phyloP scores from a whole-genome alignment of 2,888 invertebrate species.

The Ecdyonurus torrentis region DNA sequence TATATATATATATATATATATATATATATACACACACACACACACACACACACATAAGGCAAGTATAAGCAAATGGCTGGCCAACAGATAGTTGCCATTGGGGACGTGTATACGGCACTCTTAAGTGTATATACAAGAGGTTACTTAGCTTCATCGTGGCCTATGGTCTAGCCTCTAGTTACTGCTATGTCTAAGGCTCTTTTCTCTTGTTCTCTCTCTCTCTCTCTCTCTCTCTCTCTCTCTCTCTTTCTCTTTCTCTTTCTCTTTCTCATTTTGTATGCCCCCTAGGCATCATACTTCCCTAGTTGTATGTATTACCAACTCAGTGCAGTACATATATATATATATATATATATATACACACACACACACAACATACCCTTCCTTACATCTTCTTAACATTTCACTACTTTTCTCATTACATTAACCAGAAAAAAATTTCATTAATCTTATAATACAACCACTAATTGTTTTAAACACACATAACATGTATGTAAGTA shows the following conservation, averaged over 20 bases:
- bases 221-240: neutral
- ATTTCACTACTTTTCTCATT: neutral
- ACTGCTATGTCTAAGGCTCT: too few species aligned
- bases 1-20: neutral
- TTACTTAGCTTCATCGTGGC: neutral
- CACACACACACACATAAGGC: too few species aligned
- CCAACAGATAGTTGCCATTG: neutral
- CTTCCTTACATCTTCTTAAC: neutral
- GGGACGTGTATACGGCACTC: neutral
- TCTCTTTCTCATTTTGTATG: neutral
- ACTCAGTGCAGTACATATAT: too few species aligned
- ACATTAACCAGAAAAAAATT: neutral
- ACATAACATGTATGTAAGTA: too few species aligned
- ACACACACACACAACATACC: too few species aligned
- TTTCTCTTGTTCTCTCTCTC: neutral
- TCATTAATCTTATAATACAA: neutral
- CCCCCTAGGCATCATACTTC: neutral
- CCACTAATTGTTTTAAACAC: neutral
- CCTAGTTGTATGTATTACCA: neutral
- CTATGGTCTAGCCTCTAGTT: neutral
- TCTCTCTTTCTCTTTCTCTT: neutral
- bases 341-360: too few species aligned
- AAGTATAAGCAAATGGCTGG: too few species aligned
- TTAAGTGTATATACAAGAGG: neutral
- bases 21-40: too few species aligned